Evolutionary conservation across 2,113 vertebrate genomes (phyloP).

Genomic region (Larimichthys polyactis): DNA sequence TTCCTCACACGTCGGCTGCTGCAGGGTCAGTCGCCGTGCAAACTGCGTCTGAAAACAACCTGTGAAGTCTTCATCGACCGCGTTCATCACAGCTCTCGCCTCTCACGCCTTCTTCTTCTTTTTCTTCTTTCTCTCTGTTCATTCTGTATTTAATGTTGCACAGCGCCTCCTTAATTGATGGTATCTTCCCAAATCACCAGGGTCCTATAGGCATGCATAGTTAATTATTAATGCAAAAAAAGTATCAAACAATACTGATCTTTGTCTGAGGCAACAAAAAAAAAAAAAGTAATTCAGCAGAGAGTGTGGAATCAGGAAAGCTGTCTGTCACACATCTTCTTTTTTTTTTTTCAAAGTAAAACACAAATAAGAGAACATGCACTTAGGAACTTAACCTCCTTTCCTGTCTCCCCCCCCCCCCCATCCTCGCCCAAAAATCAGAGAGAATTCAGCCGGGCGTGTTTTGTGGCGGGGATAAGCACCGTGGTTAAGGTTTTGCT

Average conservation of each 20-base stretch:
- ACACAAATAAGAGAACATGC: conserved; percentile 61
- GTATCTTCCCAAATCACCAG: conserved; percentile 41
- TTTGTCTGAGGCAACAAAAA: conserved; percentile 47
- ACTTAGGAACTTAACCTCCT: conserved; percentile 68
- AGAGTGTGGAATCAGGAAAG: conserved; percentile 53
- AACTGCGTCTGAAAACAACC: conserved; percentile 15
- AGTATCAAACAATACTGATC: conserved; percentile 59
- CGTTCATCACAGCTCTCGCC: neutral
- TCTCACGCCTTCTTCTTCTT: neutral
- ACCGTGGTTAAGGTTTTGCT: conserved; percentile 74
- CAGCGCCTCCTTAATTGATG: conserved; percentile 54
- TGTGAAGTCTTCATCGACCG: conserved; percentile 4
- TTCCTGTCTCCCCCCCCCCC: conserved; percentile 26
- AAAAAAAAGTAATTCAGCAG: conserved; percentile 32
- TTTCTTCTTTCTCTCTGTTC: neutral
- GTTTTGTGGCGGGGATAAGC: conserved; percentile 64
- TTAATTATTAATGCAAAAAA: conserved; percentile 67
- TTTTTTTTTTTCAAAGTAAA: conserved; percentile 41
- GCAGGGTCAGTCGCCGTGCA: conserved; percentile 15
- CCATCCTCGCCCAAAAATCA: conserved; percentile 57
- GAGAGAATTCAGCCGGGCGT: conserved; percentile 61
- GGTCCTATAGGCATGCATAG: conserved; percentile 56
- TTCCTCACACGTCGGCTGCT: neutral
- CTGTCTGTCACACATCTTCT: conserved; percentile 57
- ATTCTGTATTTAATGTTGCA: conserved; percentile 55